A percentile compares a stretch with the other conserved stretches of the same genome.
Conservation (phyloP, 2,797 vertebrate species). For the Setipinna tenuifilis region DNA sequence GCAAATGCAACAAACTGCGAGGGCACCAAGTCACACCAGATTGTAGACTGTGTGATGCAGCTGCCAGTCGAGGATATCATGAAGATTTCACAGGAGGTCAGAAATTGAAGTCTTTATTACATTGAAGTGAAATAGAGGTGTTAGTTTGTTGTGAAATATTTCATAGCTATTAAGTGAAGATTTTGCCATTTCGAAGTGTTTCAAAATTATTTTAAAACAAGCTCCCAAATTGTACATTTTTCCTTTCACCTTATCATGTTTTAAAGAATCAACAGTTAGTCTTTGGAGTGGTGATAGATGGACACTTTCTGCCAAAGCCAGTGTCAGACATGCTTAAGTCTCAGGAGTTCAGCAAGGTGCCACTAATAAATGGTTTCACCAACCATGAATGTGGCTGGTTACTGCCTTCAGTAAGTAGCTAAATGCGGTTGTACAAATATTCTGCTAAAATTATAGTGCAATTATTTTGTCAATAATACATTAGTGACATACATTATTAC, state of each 20-base stretch:
- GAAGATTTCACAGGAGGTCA: slow-evolving; percentile 50
- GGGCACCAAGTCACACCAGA: slow-evolving; percentile 64
- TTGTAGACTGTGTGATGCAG: slow-evolving; percentile 68
- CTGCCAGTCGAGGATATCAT: slow-evolving; percentile 56
- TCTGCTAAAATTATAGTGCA: neutral
- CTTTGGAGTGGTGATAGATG: slow-evolving; percentile 55
- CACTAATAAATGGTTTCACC: slow-evolving; percentile 73
- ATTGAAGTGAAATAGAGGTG: neutral
- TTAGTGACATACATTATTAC: too few relatives aligned
- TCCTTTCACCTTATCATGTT: neutral
- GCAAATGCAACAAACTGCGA: slow-evolving; percentile 71
- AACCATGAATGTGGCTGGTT: slow-evolving; percentile 69
- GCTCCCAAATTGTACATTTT: neutral
- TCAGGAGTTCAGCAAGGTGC: slow-evolving; percentile 65
- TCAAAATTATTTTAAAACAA: neutral
- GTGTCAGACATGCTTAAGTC: slow-evolving; percentile 57
- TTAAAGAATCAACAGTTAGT: slow-evolving; percentile 41
- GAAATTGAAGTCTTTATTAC: neutral
- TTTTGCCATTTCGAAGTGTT: neutral
- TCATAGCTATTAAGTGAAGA: neutral
- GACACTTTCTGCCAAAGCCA: slow-evolving; percentile 65
- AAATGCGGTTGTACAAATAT: neutral
- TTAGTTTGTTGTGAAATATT: neutral
- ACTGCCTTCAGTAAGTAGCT: slow-evolving; percentile 61
- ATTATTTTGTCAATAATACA: too few relatives aligned